Percentiles rank a stretch among this genome's conserved stretches.
phyloP scores from a whole-genome alignment of 2,888 invertebrate genomes.

The Tachina grossa region DNA sequence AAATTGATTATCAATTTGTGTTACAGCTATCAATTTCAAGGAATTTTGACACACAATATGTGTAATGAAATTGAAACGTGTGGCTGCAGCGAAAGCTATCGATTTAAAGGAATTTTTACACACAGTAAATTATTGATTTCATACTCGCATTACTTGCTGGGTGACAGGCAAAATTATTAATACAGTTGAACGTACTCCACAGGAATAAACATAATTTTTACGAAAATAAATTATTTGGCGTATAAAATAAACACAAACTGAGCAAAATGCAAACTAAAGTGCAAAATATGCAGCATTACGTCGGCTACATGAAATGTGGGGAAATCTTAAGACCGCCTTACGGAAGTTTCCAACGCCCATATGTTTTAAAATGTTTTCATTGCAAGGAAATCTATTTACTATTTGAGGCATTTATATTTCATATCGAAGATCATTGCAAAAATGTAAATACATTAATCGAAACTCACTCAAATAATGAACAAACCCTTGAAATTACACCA shows the following conservation, averaged over 20 bases:
- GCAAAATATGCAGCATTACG: conserved; percentile 54
- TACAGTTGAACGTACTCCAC: conserved; percentile 30
- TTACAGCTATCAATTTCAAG: too few relatives aligned
- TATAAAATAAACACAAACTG: background rate
- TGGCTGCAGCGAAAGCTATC: too few relatives aligned
- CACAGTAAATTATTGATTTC: too few relatives aligned
- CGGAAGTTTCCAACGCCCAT: conserved; percentile 48
- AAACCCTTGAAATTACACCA: background rate
- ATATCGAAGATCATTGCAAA: conserved; percentile 61
- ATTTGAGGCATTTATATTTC: conserved; percentile 65
- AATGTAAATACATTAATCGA: conserved; percentile 4
- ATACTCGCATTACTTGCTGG: too few relatives aligned
- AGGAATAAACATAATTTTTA: background rate
- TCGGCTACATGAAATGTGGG: conserved; percentile 58
- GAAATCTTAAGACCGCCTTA: conserved; percentile 49
- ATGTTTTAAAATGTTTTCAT: conserved; percentile 62
- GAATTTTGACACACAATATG: too few relatives aligned
- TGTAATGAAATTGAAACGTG: too few relatives aligned
- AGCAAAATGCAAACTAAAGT: conserved; percentile 56
- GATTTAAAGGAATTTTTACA: too few relatives aligned
- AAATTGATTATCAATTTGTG: too few relatives aligned
- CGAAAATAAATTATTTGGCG: conserved; percentile 12
- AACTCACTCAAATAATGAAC: background rate
- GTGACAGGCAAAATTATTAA: background rate
- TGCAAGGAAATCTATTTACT: conserved; percentile 65